Base-by-base conservation (phyloP, 2,113 vertebrate genomes). In the Dasypus novemcinctus region DNA sequence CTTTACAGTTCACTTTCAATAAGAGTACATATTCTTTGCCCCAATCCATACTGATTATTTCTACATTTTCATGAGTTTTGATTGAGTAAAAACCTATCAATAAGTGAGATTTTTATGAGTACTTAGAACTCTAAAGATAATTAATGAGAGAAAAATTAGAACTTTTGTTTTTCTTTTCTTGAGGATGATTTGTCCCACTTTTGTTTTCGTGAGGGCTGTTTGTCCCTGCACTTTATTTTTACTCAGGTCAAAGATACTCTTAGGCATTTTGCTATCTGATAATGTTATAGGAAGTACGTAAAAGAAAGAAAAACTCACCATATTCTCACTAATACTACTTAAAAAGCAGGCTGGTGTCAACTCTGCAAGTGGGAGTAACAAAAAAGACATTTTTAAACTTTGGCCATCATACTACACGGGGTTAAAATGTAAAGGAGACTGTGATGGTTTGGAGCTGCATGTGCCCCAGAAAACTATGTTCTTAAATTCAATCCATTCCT, bases 81-180 rank as follows among this genome's bases (percentile, higher is more conserved):
- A 81, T 59, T 72, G 11, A 91, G 75, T 81, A 83, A 59, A 87
- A 52, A 46, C 66, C 8, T 21, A 52, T 74, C 86, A 20, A 3
- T 75, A 76, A 1, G 10, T 59, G 54, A 76, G 25, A 89, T 31
- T 96, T 90, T 74, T 72, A 52, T 57, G 82, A 75, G 4, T 82
- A 64, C 33, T 80, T 81, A 85, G 36, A 76, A 81, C 54, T 87
- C 52, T 21, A 90, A 93, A 92, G 57, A n/a, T 75, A 54, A 78
- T 54, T 72, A 15, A 82, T 54, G 46, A 72, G 52, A 90, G 36
- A 68, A 94, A 21, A 93, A 63, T 82, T 88, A 79, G 27, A 95
- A 72, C 52, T 52, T 71, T 83, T 75, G 87, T 81, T 95, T 81
- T 38, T 59, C 52, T 95, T 81, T 38, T 59, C 52, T 75, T 36